Conservation (phyloP, 1,140 invertebrate species). For the Pseudomyrmex gracilis region DNA sequence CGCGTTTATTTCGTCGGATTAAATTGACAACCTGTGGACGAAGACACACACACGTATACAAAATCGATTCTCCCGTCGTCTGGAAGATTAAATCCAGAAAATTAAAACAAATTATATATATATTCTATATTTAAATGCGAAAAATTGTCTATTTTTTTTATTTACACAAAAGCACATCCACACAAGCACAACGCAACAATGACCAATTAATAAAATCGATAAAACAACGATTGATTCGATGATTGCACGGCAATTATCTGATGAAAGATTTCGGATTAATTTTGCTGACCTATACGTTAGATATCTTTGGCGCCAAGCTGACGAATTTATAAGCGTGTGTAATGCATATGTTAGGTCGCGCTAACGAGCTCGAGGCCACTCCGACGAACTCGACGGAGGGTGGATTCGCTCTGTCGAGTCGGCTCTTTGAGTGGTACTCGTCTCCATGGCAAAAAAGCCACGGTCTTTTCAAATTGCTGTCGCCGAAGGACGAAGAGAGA, state of each 20-base stretch:
- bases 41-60: neutral
- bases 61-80: neutral
- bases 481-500: neutral
- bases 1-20: slow-evolving; percentile 28
- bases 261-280: neutral
- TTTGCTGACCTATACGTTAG: slow-evolving; percentile 30
- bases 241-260: neutral
- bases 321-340: slow-evolving; percentile 36
- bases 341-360: slow-evolving; percentile 32
- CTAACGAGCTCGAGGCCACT: slow-evolving; percentile 52
- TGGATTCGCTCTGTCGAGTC: slow-evolving; percentile 40
- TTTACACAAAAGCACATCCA: neutral
- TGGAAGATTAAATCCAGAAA: neutral
- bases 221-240: neutral
- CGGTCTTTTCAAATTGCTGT: neutral
- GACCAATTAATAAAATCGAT: neutral
- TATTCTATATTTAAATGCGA: no score
- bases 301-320: neutral
- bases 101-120: neutral
- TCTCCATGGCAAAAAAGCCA: slow-evolving; percentile 25
- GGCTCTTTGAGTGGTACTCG: slow-evolving; percentile 22
- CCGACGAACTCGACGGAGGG: neutral
- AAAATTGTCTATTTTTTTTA: neutral
- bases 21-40: slow-evolving; percentile 34
- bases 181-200: neutral